Base-by-base conservation (phyloP, 2,113 vertebrate species). In the Triplophysa rosa region DNA sequence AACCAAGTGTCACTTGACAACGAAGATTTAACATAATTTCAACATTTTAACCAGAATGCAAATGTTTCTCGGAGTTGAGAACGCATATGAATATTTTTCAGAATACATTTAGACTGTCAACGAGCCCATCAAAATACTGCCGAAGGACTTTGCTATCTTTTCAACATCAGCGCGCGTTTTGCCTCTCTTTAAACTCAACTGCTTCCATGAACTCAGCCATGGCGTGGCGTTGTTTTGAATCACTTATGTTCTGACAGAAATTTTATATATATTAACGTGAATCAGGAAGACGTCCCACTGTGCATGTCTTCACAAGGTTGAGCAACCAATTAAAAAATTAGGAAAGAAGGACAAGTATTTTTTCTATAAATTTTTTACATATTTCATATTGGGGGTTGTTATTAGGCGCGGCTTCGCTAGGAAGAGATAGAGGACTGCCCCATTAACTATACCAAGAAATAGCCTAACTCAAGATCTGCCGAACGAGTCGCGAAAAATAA, bases 71-170 rank as follows among this genome's bases (percentile, higher is more conserved):
- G 70, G 71, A 66, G 87, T 86, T 86, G 82, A 63, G 72, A 66
- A 82, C n/a, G 33, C 52, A 64, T 86, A 92, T 92, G 92, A 92
- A 92, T 92, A 92, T 91, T 89, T 90, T 92, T 90, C 84, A 91
- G 90, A 84, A 85, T 85, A 79, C 78, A 69, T 85, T 84, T 85
- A 76, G 61, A 37, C 72, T 77, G 69, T 73, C 49, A 73, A 70
- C 29, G 72, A 78, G 80, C 82, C 78, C 72, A 80, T 71, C 40
- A 67, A 72, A 58, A 68, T 54, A 58, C 17, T 21, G 80, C 63
- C 61, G 76, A 83, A 67, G 75, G 58, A 33, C 69, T 76, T 85
- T 63, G 77, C 86, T 84, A 87, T 87, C 87, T 82, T 85, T 82
- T 89, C 84, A 81, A 49, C 70, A 88, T 87, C 88, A 80, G 40